phyloP scores from a whole-genome alignment of 2,888 invertebrate species.

The Hydriomena furcata region DNA sequence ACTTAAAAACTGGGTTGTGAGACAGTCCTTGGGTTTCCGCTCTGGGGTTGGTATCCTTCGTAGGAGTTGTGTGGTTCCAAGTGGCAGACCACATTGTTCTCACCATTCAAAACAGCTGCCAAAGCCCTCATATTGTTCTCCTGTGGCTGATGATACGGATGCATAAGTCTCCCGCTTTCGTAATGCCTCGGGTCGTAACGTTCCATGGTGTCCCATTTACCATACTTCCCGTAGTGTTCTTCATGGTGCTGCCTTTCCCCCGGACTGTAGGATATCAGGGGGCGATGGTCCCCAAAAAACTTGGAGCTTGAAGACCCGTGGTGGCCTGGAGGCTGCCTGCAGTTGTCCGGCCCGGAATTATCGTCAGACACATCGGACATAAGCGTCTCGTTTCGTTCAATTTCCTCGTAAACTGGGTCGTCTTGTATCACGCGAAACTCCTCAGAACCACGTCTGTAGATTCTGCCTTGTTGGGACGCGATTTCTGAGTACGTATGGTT shows the following conservation, averaged over 20 bases:
- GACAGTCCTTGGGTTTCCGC: constrained; percentile 75
- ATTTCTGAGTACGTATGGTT: constrained; percentile 92
- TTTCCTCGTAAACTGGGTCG: constrained; percentile 92
- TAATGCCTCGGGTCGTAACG: constrained; percentile 78
- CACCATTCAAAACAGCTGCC: constrained; percentile 92
- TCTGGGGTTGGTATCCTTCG: constrained; percentile 74
- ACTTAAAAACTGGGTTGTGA: constrained; percentile 79
- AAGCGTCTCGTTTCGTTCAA: constrained; percentile 88
- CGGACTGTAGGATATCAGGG: constrained; percentile 91
- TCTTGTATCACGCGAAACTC: constrained; percentile 85
- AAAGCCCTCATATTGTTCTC: constrained; percentile 84
- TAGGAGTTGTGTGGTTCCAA: constrained; percentile 88
- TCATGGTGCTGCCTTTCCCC: constrained; percentile 84
- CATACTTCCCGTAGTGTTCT: constrained; percentile 77
- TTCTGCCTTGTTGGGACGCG: constrained; percentile 74
- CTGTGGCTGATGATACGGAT: constrained; percentile 80
- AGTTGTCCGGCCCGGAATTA: constrained; percentile 84
- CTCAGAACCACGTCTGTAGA: constrained; percentile 80
- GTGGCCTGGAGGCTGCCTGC: constrained; percentile 86
- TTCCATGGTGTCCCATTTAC: constrained; percentile 80
- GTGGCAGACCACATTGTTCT: constrained; percentile 93
- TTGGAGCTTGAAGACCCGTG: constrained; percentile 84
- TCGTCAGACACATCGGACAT: constrained; percentile 92
- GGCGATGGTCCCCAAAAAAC: constrained; percentile 91
- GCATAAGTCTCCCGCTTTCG: constrained; percentile 79